Conservation (phyloP, 2,888 invertebrate species). For the Drosophila nigricruria region DNA sequence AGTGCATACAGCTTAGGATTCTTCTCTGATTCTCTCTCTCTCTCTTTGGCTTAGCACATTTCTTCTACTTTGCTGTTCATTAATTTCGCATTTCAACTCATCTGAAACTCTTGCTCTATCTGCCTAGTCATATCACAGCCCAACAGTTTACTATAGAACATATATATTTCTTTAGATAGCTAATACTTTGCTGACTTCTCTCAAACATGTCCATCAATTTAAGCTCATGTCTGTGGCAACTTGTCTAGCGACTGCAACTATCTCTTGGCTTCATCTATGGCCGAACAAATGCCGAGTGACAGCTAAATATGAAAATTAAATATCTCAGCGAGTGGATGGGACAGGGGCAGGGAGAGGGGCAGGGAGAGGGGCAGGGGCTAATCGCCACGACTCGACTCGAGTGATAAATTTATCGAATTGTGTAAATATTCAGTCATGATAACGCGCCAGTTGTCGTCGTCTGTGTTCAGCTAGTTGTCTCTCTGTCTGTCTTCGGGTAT, state of each 20-base stretch:
- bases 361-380: neutral
- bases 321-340: slow-evolving; percentile 5
- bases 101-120: neutral
- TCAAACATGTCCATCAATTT: slow-evolving; percentile 3
- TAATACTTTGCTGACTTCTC: neutral
- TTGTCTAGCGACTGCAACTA: slow-evolving; percentile 2
- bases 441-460: slow-evolving; percentile 58
- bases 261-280: slow-evolving; percentile 3
- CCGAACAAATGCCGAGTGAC: slow-evolving; percentile 33
- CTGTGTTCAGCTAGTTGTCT: slow-evolving; percentile 17
- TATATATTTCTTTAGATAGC: neutral
- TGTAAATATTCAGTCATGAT: slow-evolving; percentile 67
- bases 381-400: slow-evolving; percentile 6
- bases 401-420: slow-evolving; percentile 69
- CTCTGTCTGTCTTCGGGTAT: neutral
- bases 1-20: no score
- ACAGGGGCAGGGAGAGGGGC: neutral
- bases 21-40: no score
- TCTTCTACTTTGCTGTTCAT: neutral
- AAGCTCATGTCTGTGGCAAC: slow-evolving; percentile 5
- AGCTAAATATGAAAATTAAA: slow-evolving; percentile 52
- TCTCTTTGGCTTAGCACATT: neutral
- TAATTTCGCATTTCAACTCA: neutral
- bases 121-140: no score
- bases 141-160: no score